phyloP scores from a whole-genome alignment of 2,797 vertebrate genomes.

The Halcyon leucocephala region DNA sequence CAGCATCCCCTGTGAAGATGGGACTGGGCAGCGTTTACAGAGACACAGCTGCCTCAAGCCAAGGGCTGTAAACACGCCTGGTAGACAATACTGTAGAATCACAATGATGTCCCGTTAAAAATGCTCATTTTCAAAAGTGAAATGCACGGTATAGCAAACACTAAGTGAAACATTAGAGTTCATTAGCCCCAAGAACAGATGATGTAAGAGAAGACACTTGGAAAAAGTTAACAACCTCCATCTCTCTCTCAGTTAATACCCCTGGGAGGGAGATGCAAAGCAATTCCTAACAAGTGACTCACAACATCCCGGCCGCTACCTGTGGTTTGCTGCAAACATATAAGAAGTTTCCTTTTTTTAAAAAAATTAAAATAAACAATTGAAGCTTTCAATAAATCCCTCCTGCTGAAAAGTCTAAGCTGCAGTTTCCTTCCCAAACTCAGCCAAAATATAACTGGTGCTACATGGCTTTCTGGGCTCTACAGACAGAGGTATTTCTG shows the following conservation, averaged over 20 bases:
- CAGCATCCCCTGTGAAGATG: not conserved
- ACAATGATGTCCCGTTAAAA: not conserved
- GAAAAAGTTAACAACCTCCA: not conserved
- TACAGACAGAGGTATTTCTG: not conserved
- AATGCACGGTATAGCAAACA: not conserved
- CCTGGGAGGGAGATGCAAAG: not conserved
- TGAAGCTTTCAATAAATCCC: not conserved
- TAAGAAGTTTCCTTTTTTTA: not conserved
- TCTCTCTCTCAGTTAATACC: not conserved
- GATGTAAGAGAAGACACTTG: not conserved
- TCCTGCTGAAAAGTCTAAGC: not conserved
- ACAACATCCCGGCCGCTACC: not conserved
- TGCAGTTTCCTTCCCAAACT: not conserved
- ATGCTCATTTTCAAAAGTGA: fast-evolving
- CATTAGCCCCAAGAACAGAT: not conserved
- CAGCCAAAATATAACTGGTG: not conserved
- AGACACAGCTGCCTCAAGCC: not conserved
- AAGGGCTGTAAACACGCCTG: not conserved
- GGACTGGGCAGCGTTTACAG: not conserved
- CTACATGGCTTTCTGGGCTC: not conserved
- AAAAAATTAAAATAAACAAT: not conserved
- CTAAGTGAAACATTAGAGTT: not conserved
- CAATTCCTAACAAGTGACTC: not conserved
- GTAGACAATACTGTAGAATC: not conserved
- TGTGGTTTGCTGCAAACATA: not conserved